phyloP scores from a whole-genome alignment of 2,113 vertebrate species.

The Atrichornis clamosus region DNA sequence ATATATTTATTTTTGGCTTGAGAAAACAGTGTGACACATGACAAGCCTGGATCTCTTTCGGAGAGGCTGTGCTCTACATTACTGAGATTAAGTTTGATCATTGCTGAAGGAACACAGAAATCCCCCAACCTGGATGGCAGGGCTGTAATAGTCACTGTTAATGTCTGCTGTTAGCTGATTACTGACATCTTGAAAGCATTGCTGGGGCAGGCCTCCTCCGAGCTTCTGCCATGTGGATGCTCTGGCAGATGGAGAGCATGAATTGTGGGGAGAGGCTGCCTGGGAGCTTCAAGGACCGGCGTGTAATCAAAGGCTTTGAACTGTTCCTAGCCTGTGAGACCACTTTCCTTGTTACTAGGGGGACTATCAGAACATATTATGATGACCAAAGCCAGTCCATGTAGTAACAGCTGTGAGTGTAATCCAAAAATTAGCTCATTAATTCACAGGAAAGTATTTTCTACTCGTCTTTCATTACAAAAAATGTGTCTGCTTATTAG shows the following conservation, averaged over 20 bases:
- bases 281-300: conserved; percentile 70
- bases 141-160: conserved; percentile 30
- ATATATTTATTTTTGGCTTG: background rate
- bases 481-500: conserved; percentile 40
- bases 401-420: conserved; percentile 72
- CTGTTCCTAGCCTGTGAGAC: conserved; percentile 67
- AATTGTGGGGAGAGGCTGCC: conserved; percentile 33
- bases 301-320: conserved; percentile 72
- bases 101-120: conserved; percentile 46
- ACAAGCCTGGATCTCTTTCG: conserved; percentile 18
- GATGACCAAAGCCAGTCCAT: conserved; percentile 73
- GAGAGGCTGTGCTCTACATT: background rate
- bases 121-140: background rate
- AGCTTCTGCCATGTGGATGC: conserved; percentile 71
- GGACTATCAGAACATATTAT: conserved; percentile 79
- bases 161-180: conserved; percentile 75
- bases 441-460: conserved; percentile 69
- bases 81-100: conserved; percentile 37
- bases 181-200: conserved; percentile 81
- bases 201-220: conserved; percentile 46
- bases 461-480: conserved; percentile 34
- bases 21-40: conserved; percentile 24
- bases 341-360: conserved; percentile 55
- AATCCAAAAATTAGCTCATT: conserved; percentile 73
- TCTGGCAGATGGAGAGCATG: conserved; percentile 35